phyloP scores from a whole-genome alignment of 2,888 invertebrate species.

The Tanypteryx hageni region DNA sequence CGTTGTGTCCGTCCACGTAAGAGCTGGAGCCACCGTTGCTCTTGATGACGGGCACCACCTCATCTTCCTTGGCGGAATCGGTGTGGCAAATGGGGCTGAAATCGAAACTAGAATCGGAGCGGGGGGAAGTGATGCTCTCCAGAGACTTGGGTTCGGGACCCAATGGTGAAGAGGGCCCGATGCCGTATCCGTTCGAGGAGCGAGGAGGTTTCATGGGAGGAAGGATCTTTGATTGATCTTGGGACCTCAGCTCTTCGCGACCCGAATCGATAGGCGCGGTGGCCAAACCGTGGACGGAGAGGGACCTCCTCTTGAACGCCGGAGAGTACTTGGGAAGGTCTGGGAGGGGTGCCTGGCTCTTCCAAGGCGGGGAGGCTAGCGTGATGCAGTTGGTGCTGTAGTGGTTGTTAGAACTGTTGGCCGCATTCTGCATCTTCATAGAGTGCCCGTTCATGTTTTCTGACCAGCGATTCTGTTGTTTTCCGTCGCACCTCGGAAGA shows the following conservation, averaged over 20 bases:
- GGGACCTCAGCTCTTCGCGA: conserved; percentile 70
- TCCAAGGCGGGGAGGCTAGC: conserved; percentile 73
- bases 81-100: conserved; percentile 36
- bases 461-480: conserved; percentile 70
- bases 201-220: conserved; percentile 72
- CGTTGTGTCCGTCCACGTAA: conserved; percentile 66
- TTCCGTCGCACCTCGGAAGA: conserved; percentile 72
- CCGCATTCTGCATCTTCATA: conserved; percentile 70
- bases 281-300: conserved; percentile 79
- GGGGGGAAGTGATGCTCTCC: conserved; percentile 79
- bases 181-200: conserved; percentile 66
- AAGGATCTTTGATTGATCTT: conserved; percentile 48
- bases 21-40: conserved; percentile 35
- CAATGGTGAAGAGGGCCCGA: conserved; percentile 65
- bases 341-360: conserved; percentile 69
- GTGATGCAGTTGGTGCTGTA: conserved; percentile 65
- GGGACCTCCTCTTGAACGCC: conserved; percentile 86
- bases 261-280: conserved; percentile 70
- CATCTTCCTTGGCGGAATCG: conserved; percentile 37
- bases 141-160: conserved; percentile 76
- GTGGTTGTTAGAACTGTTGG: conserved; percentile 68
- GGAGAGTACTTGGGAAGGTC: conserved; percentile 87
- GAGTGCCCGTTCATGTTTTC: conserved; percentile 67
- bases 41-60: conserved; percentile 53
- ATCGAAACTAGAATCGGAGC: conserved; percentile 80